A percentile compares a stretch with the other conserved stretches of the same genome.
phyloP scores from a whole-genome alignment of 2,888 invertebrate species.

The Epistrophe eligans region DNA sequence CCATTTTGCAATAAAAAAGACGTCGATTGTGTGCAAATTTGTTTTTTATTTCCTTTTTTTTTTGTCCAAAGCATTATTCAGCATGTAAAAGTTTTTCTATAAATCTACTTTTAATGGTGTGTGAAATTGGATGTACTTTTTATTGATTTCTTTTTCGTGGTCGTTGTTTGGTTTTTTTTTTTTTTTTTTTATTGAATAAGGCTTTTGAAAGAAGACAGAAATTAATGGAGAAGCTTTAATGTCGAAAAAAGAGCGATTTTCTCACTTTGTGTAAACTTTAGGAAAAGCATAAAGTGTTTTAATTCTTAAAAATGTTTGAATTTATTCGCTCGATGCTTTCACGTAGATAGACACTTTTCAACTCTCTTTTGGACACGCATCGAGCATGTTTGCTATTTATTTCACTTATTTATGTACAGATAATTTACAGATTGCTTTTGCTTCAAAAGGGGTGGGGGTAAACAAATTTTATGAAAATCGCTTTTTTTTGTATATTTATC shows the following conservation, averaged over 20 bases:
- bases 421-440: too few relatives aligned
- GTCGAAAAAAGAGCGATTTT: not conserved
- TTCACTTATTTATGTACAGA: too few relatives aligned
- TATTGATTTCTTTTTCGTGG: slow-evolving; percentile 14
- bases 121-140: slow-evolving; percentile 29
- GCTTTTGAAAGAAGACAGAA: not conserved
- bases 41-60: not conserved
- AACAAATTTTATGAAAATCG: too few relatives aligned
- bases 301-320: not conserved
- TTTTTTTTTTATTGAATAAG: not conserved
- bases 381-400: too few relatives aligned
- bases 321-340: not conserved
- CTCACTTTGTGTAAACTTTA: not conserved
- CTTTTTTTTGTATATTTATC: too few relatives aligned
- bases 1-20: slow-evolving; percentile 46
- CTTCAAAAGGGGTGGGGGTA: too few relatives aligned
- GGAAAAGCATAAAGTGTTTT: not conserved
- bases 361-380: not conserved
- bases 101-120: slow-evolving; percentile 30
- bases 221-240: not conserved
- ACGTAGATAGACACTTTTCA: not conserved
- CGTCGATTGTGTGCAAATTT: slow-evolving; percentile 33
- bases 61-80: not conserved
- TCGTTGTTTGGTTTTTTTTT: not conserved
- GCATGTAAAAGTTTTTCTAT: slow-evolving; percentile 22